Evolutionary conservation across 2,113 vertebrate genomes (phyloP).

Genomic region (Cyanoramphus novaezelandiae): DNA sequence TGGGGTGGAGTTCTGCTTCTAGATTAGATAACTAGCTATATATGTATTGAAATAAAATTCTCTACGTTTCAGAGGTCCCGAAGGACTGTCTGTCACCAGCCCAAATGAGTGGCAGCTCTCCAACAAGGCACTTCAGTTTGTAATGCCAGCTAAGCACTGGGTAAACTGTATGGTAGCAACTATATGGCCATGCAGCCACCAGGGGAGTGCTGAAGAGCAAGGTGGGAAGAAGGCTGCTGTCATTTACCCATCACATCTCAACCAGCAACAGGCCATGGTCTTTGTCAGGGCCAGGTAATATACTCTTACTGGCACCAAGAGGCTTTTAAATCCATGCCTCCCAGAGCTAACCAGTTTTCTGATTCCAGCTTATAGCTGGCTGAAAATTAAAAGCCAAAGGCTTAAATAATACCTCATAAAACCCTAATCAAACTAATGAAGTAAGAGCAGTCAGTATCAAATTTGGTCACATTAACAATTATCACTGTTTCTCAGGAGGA

Average conservation of each 20-base stretch:
- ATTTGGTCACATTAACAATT: background rate
- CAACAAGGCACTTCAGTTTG: background rate
- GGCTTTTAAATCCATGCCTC: background rate
- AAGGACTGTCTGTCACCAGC: background rate
- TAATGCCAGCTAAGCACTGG: rapidly evolving
- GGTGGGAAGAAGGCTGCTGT: background rate
- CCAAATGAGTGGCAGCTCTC: background rate
- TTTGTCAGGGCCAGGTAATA: background rate
- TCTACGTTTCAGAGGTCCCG: background rate
- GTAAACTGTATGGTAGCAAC: background rate
- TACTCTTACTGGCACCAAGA: background rate
- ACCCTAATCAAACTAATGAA: background rate
- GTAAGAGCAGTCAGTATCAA: background rate
- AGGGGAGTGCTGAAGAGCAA: rapidly evolving
- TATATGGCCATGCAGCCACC: background rate
- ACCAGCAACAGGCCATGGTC: background rate
- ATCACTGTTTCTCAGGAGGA: background rate
- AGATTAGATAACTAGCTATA: background rate
- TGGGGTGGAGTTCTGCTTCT: background rate
- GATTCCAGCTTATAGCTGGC: background rate
- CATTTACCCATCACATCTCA: background rate
- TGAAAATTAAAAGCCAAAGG: background rate
- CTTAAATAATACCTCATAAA: background rate
- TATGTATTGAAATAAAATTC: background rate
- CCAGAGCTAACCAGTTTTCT: background rate